Base-by-base conservation (phyloP, 2,797 vertebrate species). In the Lateolabrax maculatus region DNA sequence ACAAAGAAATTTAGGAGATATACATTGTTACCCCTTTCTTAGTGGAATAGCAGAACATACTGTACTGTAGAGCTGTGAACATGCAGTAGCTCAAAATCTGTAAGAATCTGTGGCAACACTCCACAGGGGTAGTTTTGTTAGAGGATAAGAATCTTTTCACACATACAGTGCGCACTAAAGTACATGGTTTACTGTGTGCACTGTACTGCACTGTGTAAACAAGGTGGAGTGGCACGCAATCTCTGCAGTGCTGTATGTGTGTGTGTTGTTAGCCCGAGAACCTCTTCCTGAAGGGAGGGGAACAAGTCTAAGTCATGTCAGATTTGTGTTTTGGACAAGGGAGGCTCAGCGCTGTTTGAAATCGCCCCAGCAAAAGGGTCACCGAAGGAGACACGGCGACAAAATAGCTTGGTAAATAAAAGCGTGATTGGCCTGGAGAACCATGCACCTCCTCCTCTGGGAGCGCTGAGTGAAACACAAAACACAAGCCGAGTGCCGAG, bases 331-430 rank as follows among this genome's bases (percentile, higher is more conserved):
- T 70, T 53, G n/a, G 71, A 86, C 51, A 66, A 71, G 19, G 12
- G 43, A 73, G 55, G 57, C 53, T 71, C 36, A 23, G 70, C 5
- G 6, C 31, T 18, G 49, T 84, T 80, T 79, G 70, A 72, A 76
- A 60, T 27, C 18, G 16, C 51, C 69, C 18, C 15, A 2, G 63
- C 44, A 51, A 76, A 29, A 71, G 67, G 84, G 80, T 85, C 80
- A 86, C 62, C 51, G 18, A 81, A 87, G 83, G 70, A 36, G 75
- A 82, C 23, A 2, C 7, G 0, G 69, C 13, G 23, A 86, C 87
- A 81, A 84, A 90, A 85, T 67, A 64, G 72, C 72, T 81, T 63
- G 61, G 83, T 88, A 81, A 89, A 89, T 81, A 87, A 71, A 75
- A 57, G 70, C 31, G 2, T 6, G 77, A 87, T 44, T 80, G 72